Evolutionary conservation across 2,113 vertebrate genomes (phyloP), one percentile per base, ranked within the genome.

Genomic region (Potamarius usumacintae): DNA sequence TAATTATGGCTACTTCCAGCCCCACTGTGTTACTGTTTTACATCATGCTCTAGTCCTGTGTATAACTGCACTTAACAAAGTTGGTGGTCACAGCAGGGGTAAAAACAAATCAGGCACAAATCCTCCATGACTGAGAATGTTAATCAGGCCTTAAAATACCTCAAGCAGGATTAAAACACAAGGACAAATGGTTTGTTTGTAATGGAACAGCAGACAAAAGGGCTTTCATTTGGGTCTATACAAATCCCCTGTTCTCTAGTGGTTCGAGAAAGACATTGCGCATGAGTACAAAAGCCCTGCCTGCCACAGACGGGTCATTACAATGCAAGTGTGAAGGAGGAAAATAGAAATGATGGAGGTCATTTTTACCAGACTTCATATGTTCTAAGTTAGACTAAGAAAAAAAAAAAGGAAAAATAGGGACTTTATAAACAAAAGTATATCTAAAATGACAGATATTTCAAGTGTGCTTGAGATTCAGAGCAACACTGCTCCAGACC

Each of bases 201-300:
- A 94, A 91, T 89, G 90, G 94, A 93, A 42, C 91, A 86, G 89
- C 62, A 53, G 90, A 99, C 97, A 99, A 97, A 97, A 95, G 79
- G 67, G 93, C 94, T 86, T 97, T 95, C 98, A 84, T 96, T 97
- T 94, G 91, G 85, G 60, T 0, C 74, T 93, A 93, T 89, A 97
- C 96, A 98, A 96, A 95, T 94, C 95, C 94, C 89, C 94, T 91
- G 94, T 94, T 97, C 93, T 94, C 94, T 74, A 81, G 42, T 89
- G 94, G 93, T 94, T 94, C 81, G 92, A 90, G 94, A 94, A 92
- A 93, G 87, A 92, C 94, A 92, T 94, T 74, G 92, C 91, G 5
- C 0, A 91, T 94, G 89, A 89, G 92, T 93, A 94, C 95, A 94
- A 95, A 88, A 95, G 92, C 94, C 92, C 82, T 76, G 89, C 94